phyloP scores from a whole-genome alignment of 2,797 vertebrate genomes.

The Hapalemur alaotrensis region DNA sequence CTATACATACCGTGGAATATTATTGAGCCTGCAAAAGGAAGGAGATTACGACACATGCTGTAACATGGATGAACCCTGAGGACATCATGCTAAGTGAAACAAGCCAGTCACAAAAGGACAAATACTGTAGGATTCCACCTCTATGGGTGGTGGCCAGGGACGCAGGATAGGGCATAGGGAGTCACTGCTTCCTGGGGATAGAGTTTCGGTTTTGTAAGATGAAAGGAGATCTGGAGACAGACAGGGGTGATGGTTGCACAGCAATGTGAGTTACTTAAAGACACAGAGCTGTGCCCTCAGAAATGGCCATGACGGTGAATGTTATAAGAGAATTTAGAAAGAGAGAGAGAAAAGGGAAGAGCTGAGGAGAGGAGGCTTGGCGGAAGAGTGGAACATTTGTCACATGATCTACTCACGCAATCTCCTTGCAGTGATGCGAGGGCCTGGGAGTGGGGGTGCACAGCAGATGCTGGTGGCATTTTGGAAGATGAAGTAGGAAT shows the following conservation, averaged over 20 bases:
- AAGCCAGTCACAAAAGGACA: background rate
- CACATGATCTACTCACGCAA: rapidly evolving
- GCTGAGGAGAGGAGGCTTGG: too few species aligned
- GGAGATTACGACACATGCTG: background rate
- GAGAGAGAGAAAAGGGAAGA: background rate
- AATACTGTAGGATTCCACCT: background rate
- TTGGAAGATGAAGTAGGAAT: rapidly evolving
- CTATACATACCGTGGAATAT: rapidly evolving
- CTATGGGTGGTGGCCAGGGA: background rate
- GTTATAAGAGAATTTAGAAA: background rate
- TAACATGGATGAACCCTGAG: background rate
- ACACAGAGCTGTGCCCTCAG: too few species aligned
- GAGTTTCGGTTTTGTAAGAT: background rate
- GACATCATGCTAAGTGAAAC: background rate
- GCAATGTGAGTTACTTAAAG: background rate
- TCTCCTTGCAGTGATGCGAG: background rate
- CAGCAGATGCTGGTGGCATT: background rate
- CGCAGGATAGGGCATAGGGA: background rate
- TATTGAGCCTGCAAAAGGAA: background rate
- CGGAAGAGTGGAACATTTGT: background rate
- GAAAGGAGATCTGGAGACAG: background rate
- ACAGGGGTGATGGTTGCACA: rapidly evolving
- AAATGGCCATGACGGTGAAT: too few species aligned
- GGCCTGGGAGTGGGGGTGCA: rapidly evolving
- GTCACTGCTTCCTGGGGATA: background rate